These are phyloP conservation scores for Sebastes trivittatus DNA, from an alignment of 2,797 vertebrate genomes.

Conservation along the genomic window DNA sequence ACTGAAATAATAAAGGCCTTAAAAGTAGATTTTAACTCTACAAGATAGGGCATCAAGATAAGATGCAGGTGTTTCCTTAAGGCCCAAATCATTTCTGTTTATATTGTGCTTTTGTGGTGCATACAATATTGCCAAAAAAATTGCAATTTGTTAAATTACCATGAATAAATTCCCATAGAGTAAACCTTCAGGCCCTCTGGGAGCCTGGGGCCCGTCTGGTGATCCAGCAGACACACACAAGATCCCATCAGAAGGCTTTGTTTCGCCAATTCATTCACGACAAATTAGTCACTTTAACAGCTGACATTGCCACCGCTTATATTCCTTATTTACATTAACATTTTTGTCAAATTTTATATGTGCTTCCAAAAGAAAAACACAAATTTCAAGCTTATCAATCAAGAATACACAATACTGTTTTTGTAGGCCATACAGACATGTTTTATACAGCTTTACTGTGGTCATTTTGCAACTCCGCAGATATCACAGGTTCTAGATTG, in stretches of 20 bases:
- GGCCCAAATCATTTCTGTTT: background rate
- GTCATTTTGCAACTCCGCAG: constrained; percentile 5
- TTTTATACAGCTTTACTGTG: constrained; percentile 10
- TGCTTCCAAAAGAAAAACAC: background rate
- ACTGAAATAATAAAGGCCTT: background rate
- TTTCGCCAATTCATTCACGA: background rate
- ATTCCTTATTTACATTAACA: background rate
- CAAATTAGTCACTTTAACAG: background rate
- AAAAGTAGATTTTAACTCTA: background rate
- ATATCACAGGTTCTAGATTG: constrained; percentile 25
- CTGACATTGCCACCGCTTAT: background rate
- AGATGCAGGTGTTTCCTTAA: background rate
- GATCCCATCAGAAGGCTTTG: constrained; percentile 1
- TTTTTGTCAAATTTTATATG: background rate
- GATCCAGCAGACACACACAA: background rate
- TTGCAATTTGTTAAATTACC: background rate
- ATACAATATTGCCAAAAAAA: background rate
- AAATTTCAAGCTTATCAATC: background rate
- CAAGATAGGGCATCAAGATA: background rate
- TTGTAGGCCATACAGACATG: constrained; percentile 5
- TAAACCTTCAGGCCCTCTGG: background rate
- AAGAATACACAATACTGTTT: background rate
- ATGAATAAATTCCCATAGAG: background rate
- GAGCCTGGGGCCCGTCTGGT: background rate
- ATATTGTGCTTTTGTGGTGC: background rate